Percentiles rank a stretch among this genome's conserved stretches.
phyloP scores from a whole-genome alignment of 2,888 invertebrate genomes.

The Nomada hirtipes region DNA sequence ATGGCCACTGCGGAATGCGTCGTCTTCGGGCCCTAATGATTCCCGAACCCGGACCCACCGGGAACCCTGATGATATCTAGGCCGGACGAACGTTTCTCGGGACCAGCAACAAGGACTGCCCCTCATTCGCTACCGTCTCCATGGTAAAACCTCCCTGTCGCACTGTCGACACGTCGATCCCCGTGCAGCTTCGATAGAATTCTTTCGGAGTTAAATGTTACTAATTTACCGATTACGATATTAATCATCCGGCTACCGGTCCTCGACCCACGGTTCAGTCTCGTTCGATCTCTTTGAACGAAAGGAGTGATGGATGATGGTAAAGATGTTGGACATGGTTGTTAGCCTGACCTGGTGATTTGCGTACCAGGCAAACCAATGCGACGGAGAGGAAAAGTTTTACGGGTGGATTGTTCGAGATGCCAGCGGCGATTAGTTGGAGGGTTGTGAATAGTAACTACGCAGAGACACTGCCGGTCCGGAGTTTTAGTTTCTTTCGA shows the following conservation, averaged over 20 bases:
- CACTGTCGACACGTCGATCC: slow-evolving; percentile 40
- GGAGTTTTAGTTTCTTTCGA: background rate
- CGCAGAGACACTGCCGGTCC: background rate
- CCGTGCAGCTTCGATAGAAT: slow-evolving; percentile 42
- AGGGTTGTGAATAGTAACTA: background rate
- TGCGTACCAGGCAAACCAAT: slow-evolving; percentile 8
- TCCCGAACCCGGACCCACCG: slow-evolving; percentile 71
- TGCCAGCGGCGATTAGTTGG: slow-evolving; percentile 2
- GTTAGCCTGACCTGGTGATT: background rate
- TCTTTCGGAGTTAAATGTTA: slow-evolving; percentile 58
- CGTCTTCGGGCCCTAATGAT: slow-evolving; percentile 73
- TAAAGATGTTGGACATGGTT: background rate
- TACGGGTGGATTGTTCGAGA: background rate
- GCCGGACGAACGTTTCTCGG: slow-evolving; percentile 64
- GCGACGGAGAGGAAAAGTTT: background rate
- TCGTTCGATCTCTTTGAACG: background rate
- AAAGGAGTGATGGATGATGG: slow-evolving; percentile 53
- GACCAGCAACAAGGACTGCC: slow-evolving; percentile 40
- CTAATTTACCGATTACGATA: slow-evolving; percentile 68
- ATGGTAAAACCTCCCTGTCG: slow-evolving; percentile 38
- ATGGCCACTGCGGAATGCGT: slow-evolving; percentile 67
- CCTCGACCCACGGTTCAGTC: background rate
- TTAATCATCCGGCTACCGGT: slow-evolving; percentile 54
- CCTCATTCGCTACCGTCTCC: slow-evolving; percentile 57
- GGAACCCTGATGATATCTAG: slow-evolving; percentile 75